Conservation (phyloP, 2,888 invertebrate genomes). For the Leptopilina syphax region DNA sequence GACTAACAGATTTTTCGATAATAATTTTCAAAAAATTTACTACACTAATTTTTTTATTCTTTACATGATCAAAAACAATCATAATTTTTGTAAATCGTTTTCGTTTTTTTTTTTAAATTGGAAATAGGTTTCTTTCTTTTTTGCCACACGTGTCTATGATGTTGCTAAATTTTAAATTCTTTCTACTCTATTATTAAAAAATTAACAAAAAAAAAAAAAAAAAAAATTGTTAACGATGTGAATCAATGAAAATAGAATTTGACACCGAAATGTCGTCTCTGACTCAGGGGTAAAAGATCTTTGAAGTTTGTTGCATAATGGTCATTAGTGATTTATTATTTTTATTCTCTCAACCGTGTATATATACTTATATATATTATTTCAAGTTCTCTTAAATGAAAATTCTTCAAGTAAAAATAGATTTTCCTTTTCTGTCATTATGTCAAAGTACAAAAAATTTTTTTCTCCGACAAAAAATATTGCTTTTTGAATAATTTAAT, state of each 20-base stretch:
- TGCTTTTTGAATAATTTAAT: no score
- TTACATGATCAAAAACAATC: no score
- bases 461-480: no score
- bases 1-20: no score
- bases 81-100: no score
- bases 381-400: neutral
- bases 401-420: constrained; percentile 6
- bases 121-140: no score
- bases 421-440: neutral
- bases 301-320: constrained; percentile 7
- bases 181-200: neutral
- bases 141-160: no score
- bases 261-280: neutral
- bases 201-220: neutral
- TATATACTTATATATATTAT: no score
- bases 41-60: no score
- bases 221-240: neutral
- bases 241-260: constrained; percentile 23
- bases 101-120: no score
- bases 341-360: neutral
- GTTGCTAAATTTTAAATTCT: neutral
- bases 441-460: neutral
- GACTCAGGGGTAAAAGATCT: constrained; percentile 26
- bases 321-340: constrained; percentile 16
- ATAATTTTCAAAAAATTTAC: no score